Conservation (phyloP, 2,888 invertebrate species). For the Criorhina ranunculi region DNA sequence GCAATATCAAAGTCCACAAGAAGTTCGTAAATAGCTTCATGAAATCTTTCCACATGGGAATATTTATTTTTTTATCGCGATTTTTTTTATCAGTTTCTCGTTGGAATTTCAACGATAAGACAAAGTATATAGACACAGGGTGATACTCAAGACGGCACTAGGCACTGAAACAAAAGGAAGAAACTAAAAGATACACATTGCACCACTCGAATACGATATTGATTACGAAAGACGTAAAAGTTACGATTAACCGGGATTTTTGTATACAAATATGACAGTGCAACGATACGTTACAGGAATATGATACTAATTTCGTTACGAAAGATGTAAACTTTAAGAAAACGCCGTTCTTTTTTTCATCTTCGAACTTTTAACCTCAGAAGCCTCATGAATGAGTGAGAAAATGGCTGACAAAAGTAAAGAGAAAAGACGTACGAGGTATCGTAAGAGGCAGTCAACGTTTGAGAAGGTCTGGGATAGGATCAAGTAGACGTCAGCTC, state of each 20-base stretch:
- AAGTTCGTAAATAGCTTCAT: not conserved
- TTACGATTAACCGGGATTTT: not conserved
- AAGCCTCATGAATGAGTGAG: too few relatives aligned
- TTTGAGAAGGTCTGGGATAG: too few relatives aligned
- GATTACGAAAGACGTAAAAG: not conserved
- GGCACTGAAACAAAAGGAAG: not conserved
- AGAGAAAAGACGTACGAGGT: too few relatives aligned
- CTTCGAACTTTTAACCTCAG: too few relatives aligned
- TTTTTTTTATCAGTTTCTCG: conserved; percentile 28
- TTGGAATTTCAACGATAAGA: conserved; percentile 44
- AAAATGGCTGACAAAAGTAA: too few relatives aligned
- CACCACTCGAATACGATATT: not conserved
- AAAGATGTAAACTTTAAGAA: too few relatives aligned
- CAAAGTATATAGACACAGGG: not conserved
- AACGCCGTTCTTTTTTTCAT: too few relatives aligned
- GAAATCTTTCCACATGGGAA: conserved; percentile 16
- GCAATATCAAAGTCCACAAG: conserved; percentile 7
- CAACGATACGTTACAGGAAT: too few relatives aligned
- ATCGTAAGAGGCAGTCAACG: too few relatives aligned
- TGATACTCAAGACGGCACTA: not conserved
- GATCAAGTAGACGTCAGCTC: too few relatives aligned
- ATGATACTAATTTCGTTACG: too few relatives aligned
- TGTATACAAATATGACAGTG: too few relatives aligned
- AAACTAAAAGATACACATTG: not conserved
- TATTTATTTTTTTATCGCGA: conserved; percentile 31